Evolutionary conservation across 1,140 invertebrate genomes (phyloP).

Genomic region (Lepidostoma basale): DNA sequence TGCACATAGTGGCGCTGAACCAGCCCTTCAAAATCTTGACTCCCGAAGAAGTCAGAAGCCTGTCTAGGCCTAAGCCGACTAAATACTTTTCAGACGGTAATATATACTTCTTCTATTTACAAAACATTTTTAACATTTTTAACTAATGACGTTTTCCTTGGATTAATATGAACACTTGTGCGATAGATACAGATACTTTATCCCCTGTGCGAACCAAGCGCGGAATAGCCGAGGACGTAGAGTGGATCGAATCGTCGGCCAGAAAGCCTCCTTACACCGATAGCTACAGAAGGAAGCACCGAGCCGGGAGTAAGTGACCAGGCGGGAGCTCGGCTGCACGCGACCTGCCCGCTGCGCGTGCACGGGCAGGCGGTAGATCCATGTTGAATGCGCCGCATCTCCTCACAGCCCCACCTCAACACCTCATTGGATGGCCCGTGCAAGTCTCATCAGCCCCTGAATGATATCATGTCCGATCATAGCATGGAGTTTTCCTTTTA

Average conservation of each 20-base stretch:
- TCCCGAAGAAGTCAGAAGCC: slow-evolving; percentile 61
- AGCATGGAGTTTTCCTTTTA: slow-evolving; percentile 47
- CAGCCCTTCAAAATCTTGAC: slow-evolving; percentile 81
- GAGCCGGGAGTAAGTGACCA: slow-evolving; percentile 59
- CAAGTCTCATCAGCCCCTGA: slow-evolving; percentile 42
- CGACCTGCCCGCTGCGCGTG: no score
- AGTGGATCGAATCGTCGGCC: slow-evolving; percentile 52
- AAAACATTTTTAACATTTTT: neutral
- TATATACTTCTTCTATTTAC: slow-evolving; percentile 48
- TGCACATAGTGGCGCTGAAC: slow-evolving; percentile 95
- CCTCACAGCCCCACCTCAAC: slow-evolving; percentile 29
- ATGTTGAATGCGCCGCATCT: slow-evolving; percentile 40
- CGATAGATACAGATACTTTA: slow-evolving; percentile 50
- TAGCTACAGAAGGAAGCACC: slow-evolving; percentile 61
- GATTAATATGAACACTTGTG: slow-evolving; percentile 28
- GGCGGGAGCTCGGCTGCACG: slow-evolving; percentile 4
- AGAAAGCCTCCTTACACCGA: slow-evolving; percentile 49
- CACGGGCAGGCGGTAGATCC: slow-evolving; percentile 26
- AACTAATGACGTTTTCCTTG: neutral
- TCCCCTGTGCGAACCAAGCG: slow-evolving; percentile 54
- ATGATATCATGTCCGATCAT: slow-evolving; percentile 43
- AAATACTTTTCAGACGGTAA: slow-evolving; percentile 79
- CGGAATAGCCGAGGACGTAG: slow-evolving; percentile 52
- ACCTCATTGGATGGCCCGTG: slow-evolving; percentile 39
- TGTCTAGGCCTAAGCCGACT: slow-evolving; percentile 57